Conservation (phyloP, 64 coral and sea anemone species). For the Pachyseris speciosa region DNA sequence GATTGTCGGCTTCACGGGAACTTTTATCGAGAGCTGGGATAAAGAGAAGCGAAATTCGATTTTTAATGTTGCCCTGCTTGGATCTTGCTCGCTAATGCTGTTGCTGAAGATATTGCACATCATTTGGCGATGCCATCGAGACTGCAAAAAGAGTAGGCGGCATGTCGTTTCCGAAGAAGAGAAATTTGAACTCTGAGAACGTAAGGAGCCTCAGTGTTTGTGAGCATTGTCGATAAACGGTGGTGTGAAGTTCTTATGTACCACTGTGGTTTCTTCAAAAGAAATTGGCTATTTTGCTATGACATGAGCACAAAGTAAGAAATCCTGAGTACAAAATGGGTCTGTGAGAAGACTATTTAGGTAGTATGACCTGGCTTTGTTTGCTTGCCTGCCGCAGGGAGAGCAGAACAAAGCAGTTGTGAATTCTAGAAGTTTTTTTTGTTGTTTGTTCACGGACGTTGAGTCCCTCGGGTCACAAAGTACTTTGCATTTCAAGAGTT, state of each 20-base stretch:
- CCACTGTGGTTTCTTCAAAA: neutral
- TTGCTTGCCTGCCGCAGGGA: neutral
- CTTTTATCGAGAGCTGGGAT: slow-evolving; percentile 59
- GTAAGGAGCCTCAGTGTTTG: neutral
- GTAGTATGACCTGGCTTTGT: neutral
- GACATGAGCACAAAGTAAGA: neutral
- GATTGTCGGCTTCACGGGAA: slow-evolving; percentile 78
- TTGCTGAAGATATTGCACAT: slow-evolving; percentile 68
- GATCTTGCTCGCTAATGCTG: slow-evolving; percentile 41
- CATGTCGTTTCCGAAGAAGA: slow-evolving; percentile 24
- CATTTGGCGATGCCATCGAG: slow-evolving; percentile 51
- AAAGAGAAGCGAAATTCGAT: slow-evolving; percentile 74
- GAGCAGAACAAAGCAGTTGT: neutral
- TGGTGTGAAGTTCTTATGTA: neutral
- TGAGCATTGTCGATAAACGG: neutral
- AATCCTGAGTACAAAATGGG: no score
- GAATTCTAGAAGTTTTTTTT: neutral
- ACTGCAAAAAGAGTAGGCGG: slow-evolving; percentile 8
- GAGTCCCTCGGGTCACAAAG: neutral
- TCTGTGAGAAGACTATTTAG: neutral
- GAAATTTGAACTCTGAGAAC: neutral
- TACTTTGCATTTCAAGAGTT: neutral
- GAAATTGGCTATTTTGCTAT: neutral
- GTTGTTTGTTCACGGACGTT: neutral
- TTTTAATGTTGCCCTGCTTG: slow-evolving; percentile 68